These are phyloP conservation scores for Rhinichthys klamathensis DNA, from an alignment of 2,113 vertebrate genomes.

Conservation along the genomic window DNA sequence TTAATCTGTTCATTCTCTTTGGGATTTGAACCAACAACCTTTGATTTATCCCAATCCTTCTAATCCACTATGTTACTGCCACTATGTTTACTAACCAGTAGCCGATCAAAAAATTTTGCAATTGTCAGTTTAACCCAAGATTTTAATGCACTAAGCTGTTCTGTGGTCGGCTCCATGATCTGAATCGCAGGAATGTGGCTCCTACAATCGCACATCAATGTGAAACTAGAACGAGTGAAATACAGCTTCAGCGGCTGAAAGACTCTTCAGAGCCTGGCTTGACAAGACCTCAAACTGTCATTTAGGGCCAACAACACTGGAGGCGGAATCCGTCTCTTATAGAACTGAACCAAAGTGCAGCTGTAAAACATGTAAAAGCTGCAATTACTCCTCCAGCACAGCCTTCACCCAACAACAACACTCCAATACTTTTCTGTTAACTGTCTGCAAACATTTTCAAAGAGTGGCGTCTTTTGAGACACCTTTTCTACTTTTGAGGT, in stretches of 20 bases:
- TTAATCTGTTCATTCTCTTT: background rate
- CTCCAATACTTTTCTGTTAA: background rate
- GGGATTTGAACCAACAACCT: background rate
- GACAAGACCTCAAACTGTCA: background rate
- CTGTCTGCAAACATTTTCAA: slow-evolving; percentile 19
- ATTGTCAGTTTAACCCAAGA: background rate
- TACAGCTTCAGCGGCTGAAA: slow-evolving; percentile 29
- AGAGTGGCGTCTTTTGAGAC: background rate
- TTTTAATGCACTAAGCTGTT: background rate
- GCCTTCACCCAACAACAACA: background rate
- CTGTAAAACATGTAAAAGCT: slow-evolving; percentile 15
- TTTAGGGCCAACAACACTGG: slow-evolving; percentile 16
- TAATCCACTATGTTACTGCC: background rate
- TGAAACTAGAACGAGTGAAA: slow-evolving; percentile 23
- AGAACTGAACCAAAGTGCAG: slow-evolving; percentile 3
- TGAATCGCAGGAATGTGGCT: slow-evolving; percentile 45
- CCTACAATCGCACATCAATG: slow-evolving; percentile 36
- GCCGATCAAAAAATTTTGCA: background rate
- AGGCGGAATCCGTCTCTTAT: background rate
- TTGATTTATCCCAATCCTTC: background rate
- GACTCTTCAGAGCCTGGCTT: background rate
- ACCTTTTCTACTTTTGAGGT: background rate
- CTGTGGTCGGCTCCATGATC: slow-evolving; percentile 17
- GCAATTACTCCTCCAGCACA: slow-evolving; percentile 5
- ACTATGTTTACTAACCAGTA: background rate